phyloP scores from a whole-genome alignment of 2,113 vertebrate genomes.

The Scomber japonicus region DNA sequence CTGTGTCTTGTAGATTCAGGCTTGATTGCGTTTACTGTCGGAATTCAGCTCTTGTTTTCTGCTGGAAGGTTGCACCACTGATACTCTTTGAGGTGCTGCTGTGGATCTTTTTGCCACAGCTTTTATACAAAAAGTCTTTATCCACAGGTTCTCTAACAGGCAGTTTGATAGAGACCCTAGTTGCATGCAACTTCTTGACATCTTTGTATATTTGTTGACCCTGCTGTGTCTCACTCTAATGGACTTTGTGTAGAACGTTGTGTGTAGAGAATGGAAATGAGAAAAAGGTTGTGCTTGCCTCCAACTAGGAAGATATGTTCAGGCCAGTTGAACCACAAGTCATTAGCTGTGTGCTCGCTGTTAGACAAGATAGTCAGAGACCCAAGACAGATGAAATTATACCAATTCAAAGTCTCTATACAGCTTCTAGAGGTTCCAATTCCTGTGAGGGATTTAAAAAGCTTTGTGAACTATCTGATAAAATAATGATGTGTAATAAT shows the following conservation, averaged over 20 bases:
- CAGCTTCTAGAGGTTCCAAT: too few relatives aligned
- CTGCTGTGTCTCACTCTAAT: constrained; percentile 25
- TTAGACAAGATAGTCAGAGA: neutral
- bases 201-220: neutral
- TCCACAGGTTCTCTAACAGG: neutral
- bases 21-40: neutral
- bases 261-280: constrained; percentile 5
- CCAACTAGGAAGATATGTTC: constrained; percentile 37
- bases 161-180: neutral
- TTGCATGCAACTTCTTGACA: neutral
- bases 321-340: constrained; percentile 56
- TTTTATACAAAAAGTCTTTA: constrained; percentile 16
- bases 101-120: constrained; percentile 4
- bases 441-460: too few relatives aligned
- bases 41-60: constrained; percentile 13
- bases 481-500: too few relatives aligned
- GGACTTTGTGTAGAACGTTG: neutral
- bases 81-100: constrained; percentile 5
- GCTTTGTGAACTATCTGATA: too few relatives aligned
- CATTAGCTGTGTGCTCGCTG: constrained; percentile 7
- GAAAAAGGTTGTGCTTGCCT: constrained; percentile 20
- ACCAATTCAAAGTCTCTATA: neutral
- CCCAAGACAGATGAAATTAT: neutral
- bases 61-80: neutral
- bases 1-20: neutral